Evolutionary conservation across 2,113 vertebrate genomes (phyloP), one percentile per base, ranked within the genome.

Genomic region (Probosciger aterrimus): DNA sequence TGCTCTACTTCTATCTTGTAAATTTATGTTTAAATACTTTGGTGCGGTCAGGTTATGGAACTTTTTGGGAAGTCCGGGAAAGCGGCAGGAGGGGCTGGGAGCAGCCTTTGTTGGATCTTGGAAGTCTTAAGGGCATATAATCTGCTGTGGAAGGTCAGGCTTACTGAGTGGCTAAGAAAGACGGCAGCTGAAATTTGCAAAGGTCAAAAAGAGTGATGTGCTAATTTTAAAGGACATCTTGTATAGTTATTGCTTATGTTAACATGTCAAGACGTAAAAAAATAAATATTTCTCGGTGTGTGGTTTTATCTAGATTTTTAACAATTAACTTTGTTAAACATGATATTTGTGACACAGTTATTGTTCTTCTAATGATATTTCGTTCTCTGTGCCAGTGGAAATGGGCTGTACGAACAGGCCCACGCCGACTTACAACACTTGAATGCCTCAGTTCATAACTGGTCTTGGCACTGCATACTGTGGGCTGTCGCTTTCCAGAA

Each of bases 11-110:
- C 28, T 53, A 2, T 64, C 68, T 95, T 87, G 65, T 93, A 94
- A 94, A 94, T 97, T 96, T 82, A 50, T 93, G 71, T 95, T 92
- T 88, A 93, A 93, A 80, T 97, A 92, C 89, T n/a, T 93, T 18
- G 39, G 18, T 43, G 22, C 43, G 41, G 77, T 86, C 43, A 93
- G 47, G 50, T 91, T 84, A 76, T 83, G 86, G 60, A 90, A 94
- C 35, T 88, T 97, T 82, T 93, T 96, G 69, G 79, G 67, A 80
- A 95, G 82, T 78, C 74, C 64, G 71, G 78, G 82, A 95, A 73
- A 81, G 63, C 94, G 85, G 63, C 23, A 44, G 63, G n/a, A 63
- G 53, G 31, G 25, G 14, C 37, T 49, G 20, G 65, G 23, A 76
- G 12, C n/a, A 60, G 49, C 64, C 82, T 96, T 88, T 86, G 75